Evolutionary conservation across 2,797 vertebrate genomes (phyloP).

Genomic region (Lacerta bilineata): DNA sequence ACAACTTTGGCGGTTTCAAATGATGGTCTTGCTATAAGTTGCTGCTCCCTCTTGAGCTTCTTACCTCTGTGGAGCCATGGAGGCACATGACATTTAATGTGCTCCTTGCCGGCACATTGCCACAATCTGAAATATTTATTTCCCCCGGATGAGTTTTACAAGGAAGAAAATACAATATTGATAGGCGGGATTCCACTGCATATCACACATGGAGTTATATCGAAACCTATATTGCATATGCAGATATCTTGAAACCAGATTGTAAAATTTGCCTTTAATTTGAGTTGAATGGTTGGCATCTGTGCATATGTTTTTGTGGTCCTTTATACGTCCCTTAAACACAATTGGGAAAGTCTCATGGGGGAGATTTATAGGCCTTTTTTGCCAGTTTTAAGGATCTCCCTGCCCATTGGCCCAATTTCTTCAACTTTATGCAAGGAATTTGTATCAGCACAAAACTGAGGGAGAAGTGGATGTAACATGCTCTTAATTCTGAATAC

Average conservation of each 20-base stretch:
- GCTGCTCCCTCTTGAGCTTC: too few relatives aligned
- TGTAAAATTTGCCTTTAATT: not conserved
- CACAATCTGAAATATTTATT: not conserved
- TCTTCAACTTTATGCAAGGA: not conserved
- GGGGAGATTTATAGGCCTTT: not conserved
- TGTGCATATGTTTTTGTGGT: not conserved
- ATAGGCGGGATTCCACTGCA: not conserved
- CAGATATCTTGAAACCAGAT: not conserved
- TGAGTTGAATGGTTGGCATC: not conserved
- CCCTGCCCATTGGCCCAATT: not conserved
- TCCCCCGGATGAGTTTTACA: not conserved
- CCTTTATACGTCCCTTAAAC: not conserved
- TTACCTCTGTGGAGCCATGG: too few relatives aligned
- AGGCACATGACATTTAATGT: too few relatives aligned
- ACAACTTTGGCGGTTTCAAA: too few relatives aligned
- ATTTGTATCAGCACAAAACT: not conserved
- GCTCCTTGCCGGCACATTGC: not conserved
- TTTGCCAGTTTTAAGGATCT: not conserved
- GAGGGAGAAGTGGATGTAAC: slow-evolving; percentile 23
- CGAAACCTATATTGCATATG: not conserved
- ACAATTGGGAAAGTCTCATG: not conserved
- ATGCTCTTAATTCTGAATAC: slow-evolving; percentile 47
- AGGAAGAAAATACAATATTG: not conserved
- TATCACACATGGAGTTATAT: not conserved
- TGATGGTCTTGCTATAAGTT: too few relatives aligned